A percentile compares a stretch with the other conserved stretches of the same genome.
These are phyloP conservation scores for Gymnosoma rotundatum DNA, from an alignment of 2,888 invertebrate species.

Conservation along the genomic window DNA sequence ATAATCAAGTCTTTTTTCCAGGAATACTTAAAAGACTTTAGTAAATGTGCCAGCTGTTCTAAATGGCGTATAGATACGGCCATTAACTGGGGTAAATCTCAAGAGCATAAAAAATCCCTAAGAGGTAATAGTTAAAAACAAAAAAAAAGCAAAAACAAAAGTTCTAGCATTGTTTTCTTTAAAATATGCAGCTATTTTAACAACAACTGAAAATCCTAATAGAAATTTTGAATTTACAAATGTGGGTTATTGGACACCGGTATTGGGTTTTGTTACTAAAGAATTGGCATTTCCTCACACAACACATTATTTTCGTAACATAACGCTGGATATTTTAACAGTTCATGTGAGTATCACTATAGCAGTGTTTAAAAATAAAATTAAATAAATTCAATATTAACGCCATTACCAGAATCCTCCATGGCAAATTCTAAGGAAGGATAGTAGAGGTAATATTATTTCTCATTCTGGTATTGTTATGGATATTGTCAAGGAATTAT, in stretches of 20 bases:
- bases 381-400: neutral
- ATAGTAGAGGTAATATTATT: slow-evolving; percentile 82
- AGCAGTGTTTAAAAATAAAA: neutral
- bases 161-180: neutral
- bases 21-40: slow-evolving; percentile 78
- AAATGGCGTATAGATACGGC: slow-evolving; percentile 84
- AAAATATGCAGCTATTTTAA: slow-evolving; percentile 26
- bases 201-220: slow-evolving; percentile 72
- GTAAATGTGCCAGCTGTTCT: slow-evolving; percentile 84
- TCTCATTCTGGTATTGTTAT: slow-evolving; percentile 89
- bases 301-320: slow-evolving; percentile 89
- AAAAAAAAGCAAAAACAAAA: neutral
- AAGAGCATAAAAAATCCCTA: slow-evolving; percentile 74
- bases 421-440: slow-evolving; percentile 89
- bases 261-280: slow-evolving; percentile 85
- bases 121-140: slow-evolving; percentile 22
- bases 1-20: slow-evolving; percentile 50
- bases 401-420: slow-evolving; percentile 88
- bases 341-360: slow-evolving; percentile 86
- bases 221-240: slow-evolving; percentile 80
- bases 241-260: slow-evolving; percentile 89
- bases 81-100: slow-evolving; percentile 84
- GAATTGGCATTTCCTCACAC: slow-evolving; percentile 92
- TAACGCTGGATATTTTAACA: slow-evolving; percentile 88
- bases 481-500: slow-evolving; percentile 89